phyloP scores from a whole-genome alignment of 2,888 invertebrate species.

The Dasypogon diadema region DNA sequence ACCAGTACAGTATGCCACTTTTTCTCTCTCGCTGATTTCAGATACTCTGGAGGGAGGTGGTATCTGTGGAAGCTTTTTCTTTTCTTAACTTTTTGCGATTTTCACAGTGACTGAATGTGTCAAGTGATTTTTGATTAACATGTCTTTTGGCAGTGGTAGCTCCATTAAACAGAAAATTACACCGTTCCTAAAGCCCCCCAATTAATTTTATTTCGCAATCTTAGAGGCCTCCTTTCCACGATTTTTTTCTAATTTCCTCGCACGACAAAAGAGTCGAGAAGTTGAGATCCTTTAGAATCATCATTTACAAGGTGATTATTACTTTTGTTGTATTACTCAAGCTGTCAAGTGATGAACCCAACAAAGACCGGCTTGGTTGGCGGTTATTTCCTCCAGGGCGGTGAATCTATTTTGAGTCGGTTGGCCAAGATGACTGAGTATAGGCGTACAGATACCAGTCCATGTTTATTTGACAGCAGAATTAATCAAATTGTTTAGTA shows the following conservation, averaged over 20 bases:
- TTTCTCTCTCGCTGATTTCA: too few species aligned
- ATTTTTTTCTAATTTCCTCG: background rate
- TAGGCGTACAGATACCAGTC: background rate
- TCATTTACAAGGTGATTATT: background rate
- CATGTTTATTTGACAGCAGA: constrained; percentile 21
- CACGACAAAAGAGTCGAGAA: too few species aligned
- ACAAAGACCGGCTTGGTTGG: background rate
- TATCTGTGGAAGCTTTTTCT: background rate
- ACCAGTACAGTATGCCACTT: too few species aligned
- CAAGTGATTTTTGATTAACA: background rate
- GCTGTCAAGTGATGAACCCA: background rate
- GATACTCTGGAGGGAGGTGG: too few species aligned
- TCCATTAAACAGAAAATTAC: background rate
- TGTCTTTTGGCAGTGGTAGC: background rate
- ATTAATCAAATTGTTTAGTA: constrained; percentile 36
- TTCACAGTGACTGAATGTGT: background rate
- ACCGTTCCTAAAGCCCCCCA: background rate
- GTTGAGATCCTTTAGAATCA: background rate
- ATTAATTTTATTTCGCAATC: background rate
- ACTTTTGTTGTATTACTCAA: background rate
- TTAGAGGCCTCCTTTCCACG: too few species aligned
- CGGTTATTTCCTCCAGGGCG: background rate
- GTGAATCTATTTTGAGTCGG: constrained; percentile 14
- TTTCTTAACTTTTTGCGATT: background rate
- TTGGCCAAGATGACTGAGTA: background rate